Base-by-base conservation (phyloP, 2,888 invertebrate genomes). In the Halictus quadricinctus region DNA sequence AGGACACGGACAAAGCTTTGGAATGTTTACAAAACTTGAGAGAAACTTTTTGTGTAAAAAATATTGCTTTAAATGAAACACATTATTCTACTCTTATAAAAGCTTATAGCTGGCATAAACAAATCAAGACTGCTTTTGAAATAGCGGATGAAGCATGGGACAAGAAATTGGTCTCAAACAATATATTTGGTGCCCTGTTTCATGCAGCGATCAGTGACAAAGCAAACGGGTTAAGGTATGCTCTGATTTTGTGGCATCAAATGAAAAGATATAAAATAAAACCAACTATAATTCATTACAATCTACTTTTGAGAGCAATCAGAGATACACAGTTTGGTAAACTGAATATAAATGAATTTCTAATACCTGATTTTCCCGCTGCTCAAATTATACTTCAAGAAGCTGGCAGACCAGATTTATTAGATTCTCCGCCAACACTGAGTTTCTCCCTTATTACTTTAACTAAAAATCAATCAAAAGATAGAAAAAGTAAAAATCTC, bases 81-180 rank as follows among this genome's bases (percentile, higher is more conserved):
- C 98, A 97, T 92, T 98, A 98, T 92, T 97, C 98, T 95, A 96
- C 97, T 5, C 97, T 99, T 97, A 97, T 99, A 54, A 98, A 98
- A 95, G 98, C 98, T 1, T 99, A 97, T 95, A 98, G 98, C 0
- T 95, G 97, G 84, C 97, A 97, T 94, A 97, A 97, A 0, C 97
- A 98, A 93, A 93, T 98, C 29, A 92, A 96, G 81, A 96, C 96
- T 60, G 98, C 98, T 1, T 98, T 98, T 94, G 93, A 96, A 92
- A 94, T 99, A 81, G 97, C 97, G 2, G 98, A 99, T 95, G 97
- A 98, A 95, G 98, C 98, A 97, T 92, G 95, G 3, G 95, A 96
- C 70, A 96, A 96, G 82, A 95, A 95, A 77, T 95, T 97, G 82
- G 94, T 97, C 41, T 96, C 96, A 90, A 95, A 95, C 1, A 96